A percentile compares a stretch with the other conserved stretches of the same genome.
Evolutionary conservation across 1,140 invertebrate genomes (phyloP).

Genomic region (Sarcophaga peregrina): DNA sequence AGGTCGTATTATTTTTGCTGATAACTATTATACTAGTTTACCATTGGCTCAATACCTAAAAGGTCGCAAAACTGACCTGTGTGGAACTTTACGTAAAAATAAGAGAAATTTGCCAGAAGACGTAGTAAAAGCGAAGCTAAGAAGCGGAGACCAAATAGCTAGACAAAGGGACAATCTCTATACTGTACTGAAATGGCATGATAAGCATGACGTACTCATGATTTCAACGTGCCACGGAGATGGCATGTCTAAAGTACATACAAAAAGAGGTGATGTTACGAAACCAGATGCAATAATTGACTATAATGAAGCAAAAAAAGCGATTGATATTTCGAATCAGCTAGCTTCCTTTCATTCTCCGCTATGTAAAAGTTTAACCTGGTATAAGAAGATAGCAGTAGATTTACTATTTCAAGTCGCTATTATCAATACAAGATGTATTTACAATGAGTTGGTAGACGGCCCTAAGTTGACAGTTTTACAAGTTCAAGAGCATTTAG

Average conservation of each 20-base stretch:
- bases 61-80: conserved; percentile 6
- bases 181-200: background rate
- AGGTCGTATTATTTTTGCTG: no score
- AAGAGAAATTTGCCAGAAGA: conserved; percentile 9
- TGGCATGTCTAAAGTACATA: background rate
- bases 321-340: conserved; percentile 10
- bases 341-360: background rate
- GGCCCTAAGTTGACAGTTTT: background rate
- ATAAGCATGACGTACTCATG: conserved; percentile 15
- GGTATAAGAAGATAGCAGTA: no score
- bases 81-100: conserved; percentile 13
- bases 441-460: no score
- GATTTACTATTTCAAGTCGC: no score
- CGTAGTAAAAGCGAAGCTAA: conserved; percentile 16
- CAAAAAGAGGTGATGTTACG: background rate
- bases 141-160: background rate
- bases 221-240: conserved; percentile 1
- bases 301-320: conserved; percentile 9
- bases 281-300: conserved; percentile 18
- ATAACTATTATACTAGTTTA: conserved; percentile 10
- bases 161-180: background rate
- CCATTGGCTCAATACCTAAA: background rate
- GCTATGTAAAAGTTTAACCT: no score
- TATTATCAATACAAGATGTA: no score
- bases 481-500: no score